Base-by-base conservation (phyloP, 2,797 vertebrate species). In the Chiloscyllium punctatum region DNA sequence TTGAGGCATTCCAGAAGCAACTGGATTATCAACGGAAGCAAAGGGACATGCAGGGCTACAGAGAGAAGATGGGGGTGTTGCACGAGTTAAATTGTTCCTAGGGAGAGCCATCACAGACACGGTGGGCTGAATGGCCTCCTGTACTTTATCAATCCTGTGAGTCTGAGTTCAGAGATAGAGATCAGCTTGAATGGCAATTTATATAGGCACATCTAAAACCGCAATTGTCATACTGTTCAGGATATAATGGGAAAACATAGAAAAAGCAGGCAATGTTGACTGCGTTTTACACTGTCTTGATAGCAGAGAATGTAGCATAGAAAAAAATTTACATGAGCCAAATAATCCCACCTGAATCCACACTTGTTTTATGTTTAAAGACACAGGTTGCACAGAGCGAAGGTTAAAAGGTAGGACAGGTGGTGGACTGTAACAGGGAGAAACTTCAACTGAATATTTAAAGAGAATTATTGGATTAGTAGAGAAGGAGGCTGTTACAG, bases 381-480 rank as follows among this genome's bases (percentile, higher is more conserved):
- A 53, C 25, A 90, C 87, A 90, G 62, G 2, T 16, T 33, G 3
- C 87, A 90, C 53, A 90, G 27, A 90, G 13, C 13, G 53, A n/a
- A 90, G 57, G 33, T n/a, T 90, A 84, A 84, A 33, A n/a, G 87
- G 30, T 62, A 53, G 30, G 53, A 62, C 30, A n/a, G 30, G 87
- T 62, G 57, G 53, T 62, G 57, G 53, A 66, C 30, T 18, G 15
- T 66, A 53, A 33, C 86, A 90, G 33, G 87, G 87, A 90, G 62
- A 90, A 33, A 53, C 16, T 62, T 66, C 18, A 90, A 90, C 87
- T 90, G 53, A 90, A n/a, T 90, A 90, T 90, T 90, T 62, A n/a
- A n/a, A 62, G 87, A 16, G 86, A 90, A 90, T 62, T 90, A 57
- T n/a, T 62, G 53, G 57, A 84, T 90, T 90, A 90, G 87, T 18